These are phyloP conservation scores for Salmo trutta DNA, from an alignment of 2,797 vertebrate genomes.

Conservation along the genomic window DNA sequence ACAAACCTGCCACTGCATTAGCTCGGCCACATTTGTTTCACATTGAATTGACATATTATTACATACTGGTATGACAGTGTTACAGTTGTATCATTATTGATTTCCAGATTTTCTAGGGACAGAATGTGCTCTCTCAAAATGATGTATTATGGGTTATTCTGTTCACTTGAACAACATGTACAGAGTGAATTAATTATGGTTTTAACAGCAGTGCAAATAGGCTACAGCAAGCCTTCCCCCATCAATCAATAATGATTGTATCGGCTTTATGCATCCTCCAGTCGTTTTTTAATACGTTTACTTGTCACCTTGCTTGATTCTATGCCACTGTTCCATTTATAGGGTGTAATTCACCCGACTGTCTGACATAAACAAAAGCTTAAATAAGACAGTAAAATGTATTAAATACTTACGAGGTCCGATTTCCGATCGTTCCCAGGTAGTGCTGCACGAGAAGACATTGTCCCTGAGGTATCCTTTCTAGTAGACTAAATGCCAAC, in stretches of 20 bases:
- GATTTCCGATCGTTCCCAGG: conserved; percentile 84
- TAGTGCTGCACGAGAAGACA: conserved; percentile 87
- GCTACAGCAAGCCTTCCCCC: background rate
- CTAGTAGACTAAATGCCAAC: conserved; percentile 28
- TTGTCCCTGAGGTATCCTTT: conserved; percentile 70
- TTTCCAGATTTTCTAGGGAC: conserved; percentile 6
- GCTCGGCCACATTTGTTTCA: background rate
- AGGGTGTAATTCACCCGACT: background rate
- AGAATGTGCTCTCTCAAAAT: background rate
- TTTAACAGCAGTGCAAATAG: background rate
- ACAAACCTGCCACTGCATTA: background rate
- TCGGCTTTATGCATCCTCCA: background rate
- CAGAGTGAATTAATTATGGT: background rate
- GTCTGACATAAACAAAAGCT: background rate
- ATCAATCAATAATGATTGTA: background rate
- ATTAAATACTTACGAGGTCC: conserved; percentile 82
- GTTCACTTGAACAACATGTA: conserved; percentile 1
- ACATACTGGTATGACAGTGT: background rate
- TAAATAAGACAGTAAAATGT: background rate
- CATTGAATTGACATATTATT: background rate
- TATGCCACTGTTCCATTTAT: conserved; percentile 42
- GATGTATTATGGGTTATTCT: background rate
- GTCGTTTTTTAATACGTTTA: background rate
- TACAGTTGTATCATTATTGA: background rate
- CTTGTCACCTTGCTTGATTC: conserved; percentile 17